Conservation (phyloP, 2,113 vertebrate genomes). For the Ornithorhynchus anatinus region DNA sequence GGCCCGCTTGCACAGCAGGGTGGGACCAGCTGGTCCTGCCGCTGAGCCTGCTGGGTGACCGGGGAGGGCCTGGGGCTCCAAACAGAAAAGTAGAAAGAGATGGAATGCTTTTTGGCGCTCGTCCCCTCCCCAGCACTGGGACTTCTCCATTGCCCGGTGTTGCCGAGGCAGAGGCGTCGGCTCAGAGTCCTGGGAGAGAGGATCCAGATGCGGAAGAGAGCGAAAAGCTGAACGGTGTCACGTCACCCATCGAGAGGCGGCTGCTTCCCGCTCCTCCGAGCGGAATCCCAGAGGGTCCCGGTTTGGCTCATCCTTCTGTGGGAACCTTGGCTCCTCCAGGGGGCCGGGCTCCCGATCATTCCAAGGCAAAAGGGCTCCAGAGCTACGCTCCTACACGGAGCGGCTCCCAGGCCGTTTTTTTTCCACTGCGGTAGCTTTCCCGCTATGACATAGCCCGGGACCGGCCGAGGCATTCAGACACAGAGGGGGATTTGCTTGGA, state of each 20-base stretch:
- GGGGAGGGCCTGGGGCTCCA: neutral
- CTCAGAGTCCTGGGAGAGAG: neutral
- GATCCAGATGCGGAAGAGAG: constrained; percentile 14
- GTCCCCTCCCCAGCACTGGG: constrained; percentile 36
- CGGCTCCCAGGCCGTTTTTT: too few species aligned
- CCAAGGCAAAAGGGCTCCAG: too few species aligned
- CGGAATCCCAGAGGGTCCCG: too few species aligned
- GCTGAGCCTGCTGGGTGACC: neutral
- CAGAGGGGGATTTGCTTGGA: constrained; percentile 54
- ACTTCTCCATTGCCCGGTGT: constrained; percentile 16
- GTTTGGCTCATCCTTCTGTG: too few species aligned
- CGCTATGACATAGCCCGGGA: constrained; percentile 24
- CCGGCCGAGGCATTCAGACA: constrained; percentile 34
- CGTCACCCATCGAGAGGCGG: too few species aligned
- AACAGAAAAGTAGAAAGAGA: constrained; percentile 21
- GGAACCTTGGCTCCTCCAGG: too few species aligned
- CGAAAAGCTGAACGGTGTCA: too few species aligned
- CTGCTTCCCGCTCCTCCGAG: too few species aligned
- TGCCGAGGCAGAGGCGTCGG: neutral
- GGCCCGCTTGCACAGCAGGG: neutral
- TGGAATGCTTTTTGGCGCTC: constrained; percentile 30
- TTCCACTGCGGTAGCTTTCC: too few species aligned
- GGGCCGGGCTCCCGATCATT: too few species aligned
- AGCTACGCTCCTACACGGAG: too few species aligned
- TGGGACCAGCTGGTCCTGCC: neutral